These are phyloP conservation scores for Rallus limicola DNA, from an alignment of 2,113 vertebrate genomes.

Conservation along the genomic window DNA sequence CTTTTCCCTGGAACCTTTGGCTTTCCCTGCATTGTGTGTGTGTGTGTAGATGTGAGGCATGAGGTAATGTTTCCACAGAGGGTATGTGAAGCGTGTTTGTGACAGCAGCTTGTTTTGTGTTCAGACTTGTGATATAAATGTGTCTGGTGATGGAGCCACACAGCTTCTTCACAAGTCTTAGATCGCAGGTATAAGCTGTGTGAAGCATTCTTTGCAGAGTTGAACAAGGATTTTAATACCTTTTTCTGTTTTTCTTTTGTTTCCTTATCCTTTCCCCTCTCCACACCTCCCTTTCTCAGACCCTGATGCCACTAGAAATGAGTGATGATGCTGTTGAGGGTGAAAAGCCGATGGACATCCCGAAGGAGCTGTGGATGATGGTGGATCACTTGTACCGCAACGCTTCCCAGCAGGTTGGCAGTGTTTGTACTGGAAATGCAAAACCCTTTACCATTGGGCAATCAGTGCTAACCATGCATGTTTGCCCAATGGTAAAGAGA, in stretches of 20 bases:
- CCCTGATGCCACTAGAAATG: constrained; percentile 63
- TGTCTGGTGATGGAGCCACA: not conserved
- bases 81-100: rapidly evolving
- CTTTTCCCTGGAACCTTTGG: not conserved
- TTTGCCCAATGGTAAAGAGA: not conserved
- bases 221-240: not conserved
- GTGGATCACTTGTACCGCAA: constrained; percentile 90
- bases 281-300: constrained; percentile 59
- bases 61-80: not conserved
- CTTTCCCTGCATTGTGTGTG: not conserved
- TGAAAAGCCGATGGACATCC: constrained; percentile 88
- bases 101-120: not conserved
- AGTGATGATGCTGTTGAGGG: constrained; percentile 27
- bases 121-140: not conserved
- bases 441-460: not conserved
- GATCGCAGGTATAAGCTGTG: not conserved
- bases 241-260: not conserved
- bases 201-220: not conserved
- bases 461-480: not conserved
- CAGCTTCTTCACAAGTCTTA: not conserved
- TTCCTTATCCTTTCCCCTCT: not conserved
- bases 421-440: not conserved
- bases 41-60: not conserved
- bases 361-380: constrained; percentile 98
- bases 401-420: constrained; percentile 89